Conservation (phyloP, 2,797 vertebrate species). For the Hylomyscus alleni region DNA sequence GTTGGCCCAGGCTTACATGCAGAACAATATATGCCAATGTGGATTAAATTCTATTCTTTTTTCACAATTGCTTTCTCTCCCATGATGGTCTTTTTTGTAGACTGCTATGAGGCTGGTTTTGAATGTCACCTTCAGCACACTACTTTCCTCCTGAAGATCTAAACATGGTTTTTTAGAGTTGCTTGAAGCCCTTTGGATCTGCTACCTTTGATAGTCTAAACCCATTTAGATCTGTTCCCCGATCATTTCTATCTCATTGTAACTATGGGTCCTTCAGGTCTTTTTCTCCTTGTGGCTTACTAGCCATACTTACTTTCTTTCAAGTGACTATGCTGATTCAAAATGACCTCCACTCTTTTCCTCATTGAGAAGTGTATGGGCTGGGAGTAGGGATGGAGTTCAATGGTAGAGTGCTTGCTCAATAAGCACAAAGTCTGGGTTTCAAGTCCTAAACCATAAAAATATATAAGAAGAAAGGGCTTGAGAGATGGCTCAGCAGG, state of each 20-base stretch:
- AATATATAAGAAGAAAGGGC: not conserved
- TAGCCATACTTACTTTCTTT: slow-evolving; percentile 12
- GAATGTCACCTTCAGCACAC: slow-evolving; percentile 51
- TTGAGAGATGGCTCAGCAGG: not conserved
- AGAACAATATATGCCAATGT: slow-evolving; percentile 57
- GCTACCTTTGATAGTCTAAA: slow-evolving; percentile 10
- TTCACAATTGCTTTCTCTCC: slow-evolving; percentile 29
- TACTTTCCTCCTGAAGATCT: slow-evolving; percentile 24
- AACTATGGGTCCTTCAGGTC: not conserved
- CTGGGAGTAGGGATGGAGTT: not conserved
- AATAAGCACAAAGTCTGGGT: not conserved
- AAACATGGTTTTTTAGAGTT: slow-evolving; percentile 13
- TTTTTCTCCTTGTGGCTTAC: slow-evolving; percentile 21
- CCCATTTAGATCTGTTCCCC: slow-evolving; percentile 41
- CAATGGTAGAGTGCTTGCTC: not conserved
- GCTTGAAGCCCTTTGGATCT: not conserved
- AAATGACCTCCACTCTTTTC: slow-evolving; percentile 19
- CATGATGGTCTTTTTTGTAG: slow-evolving; percentile 23
- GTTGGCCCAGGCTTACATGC: slow-evolving; percentile 39
- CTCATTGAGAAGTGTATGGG: not conserved
- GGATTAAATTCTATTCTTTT: slow-evolving; percentile 47
- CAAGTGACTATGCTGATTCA: slow-evolving; percentile 39
- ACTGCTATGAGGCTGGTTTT: slow-evolving; percentile 6
- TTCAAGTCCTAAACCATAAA: not conserved
- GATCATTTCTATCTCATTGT: not conserved